phyloP scores from a whole-genome alignment of 2,113 vertebrate species.

The Hemichromis elongatus region DNA sequence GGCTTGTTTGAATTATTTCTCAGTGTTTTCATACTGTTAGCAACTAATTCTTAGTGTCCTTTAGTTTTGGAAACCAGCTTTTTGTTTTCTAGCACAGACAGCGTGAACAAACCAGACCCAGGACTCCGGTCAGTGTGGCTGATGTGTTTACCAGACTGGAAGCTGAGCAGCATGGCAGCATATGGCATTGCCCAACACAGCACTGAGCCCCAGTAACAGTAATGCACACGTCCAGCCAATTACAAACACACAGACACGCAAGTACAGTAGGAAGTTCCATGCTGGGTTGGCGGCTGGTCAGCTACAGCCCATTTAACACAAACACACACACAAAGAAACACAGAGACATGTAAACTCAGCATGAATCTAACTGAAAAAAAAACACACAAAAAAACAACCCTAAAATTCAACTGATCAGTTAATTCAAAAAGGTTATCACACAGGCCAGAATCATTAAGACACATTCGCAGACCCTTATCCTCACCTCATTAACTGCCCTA shows the following conservation, averaged over 20 bases:
- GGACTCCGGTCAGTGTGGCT: neutral
- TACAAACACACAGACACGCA: neutral
- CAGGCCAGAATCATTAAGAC: neutral
- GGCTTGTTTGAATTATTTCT: neutral
- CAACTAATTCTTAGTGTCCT: neutral
- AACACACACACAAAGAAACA: neutral
- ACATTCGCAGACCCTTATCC: neutral
- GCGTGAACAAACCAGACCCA: neutral
- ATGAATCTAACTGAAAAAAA: neutral
- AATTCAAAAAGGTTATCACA: neutral
- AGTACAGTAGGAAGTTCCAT: conserved; percentile 44
- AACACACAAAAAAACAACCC: neutral
- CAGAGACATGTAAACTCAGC: neutral
- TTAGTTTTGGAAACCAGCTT: neutral
- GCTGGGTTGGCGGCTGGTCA: conserved; percentile 20
- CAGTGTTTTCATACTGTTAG: neutral
- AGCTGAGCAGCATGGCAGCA: conserved; percentile 16
- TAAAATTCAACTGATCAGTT: neutral
- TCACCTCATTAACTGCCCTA: neutral
- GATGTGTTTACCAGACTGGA: neutral
- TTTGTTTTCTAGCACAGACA: neutral
- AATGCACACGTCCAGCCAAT: neutral
- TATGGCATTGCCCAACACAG: conserved; percentile 33
- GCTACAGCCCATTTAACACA: neutral
- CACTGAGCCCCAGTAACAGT: neutral